Evolutionary conservation across 1,140 invertebrate genomes (phyloP), one percentile per base, ranked within the genome.

Genomic region (Plutomurus gul): DNA sequence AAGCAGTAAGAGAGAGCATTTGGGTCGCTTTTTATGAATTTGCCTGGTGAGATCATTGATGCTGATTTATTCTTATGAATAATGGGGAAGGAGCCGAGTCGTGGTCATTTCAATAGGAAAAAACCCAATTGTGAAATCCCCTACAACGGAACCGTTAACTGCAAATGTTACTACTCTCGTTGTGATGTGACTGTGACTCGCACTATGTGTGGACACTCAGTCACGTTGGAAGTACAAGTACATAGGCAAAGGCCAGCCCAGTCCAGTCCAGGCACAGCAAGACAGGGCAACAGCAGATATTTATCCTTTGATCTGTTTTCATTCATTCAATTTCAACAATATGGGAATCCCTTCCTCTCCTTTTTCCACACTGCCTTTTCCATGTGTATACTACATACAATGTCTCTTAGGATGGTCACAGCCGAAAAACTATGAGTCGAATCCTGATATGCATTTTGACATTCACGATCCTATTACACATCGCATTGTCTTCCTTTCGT

Each of bases 61-160:
- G 33, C 79, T 81, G 79, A 81, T 81, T 81, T 81, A 81, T 81
- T 77, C 79, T 75, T 81, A 72, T 81, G 79, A 81, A 77, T 81
- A 81, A 81, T 81, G 79, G 79, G 30, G 74, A 51, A 51, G 25
- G 65, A 72, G 70, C 39, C 39, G 36, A 39, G 36, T 37, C 70
- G 70, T 72, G 74, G 56, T 81, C 75, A 81, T 81, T 77, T 78
- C 80, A 40, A 78, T 77, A 78, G 16, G 30, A 77, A 75, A 74
- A 76, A 76, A 72, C 74, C 75, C 76, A 37, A 60, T 75, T 71
- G 43, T 65, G 75, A 76, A 76, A 65, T 65, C 75, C 75, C 75
- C 56, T 60, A 30, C 78, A 77, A 65, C 73, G 80, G 80, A 82
- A 82, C 81, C 75, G 77, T 82, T 82, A 79, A 74, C 76, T 76